A percentile compares a stretch with the other conserved stretches of the same genome.
Evolutionary conservation across 2,113 vertebrate species (phyloP).

Genomic region (Pholis gunnellus): DNA sequence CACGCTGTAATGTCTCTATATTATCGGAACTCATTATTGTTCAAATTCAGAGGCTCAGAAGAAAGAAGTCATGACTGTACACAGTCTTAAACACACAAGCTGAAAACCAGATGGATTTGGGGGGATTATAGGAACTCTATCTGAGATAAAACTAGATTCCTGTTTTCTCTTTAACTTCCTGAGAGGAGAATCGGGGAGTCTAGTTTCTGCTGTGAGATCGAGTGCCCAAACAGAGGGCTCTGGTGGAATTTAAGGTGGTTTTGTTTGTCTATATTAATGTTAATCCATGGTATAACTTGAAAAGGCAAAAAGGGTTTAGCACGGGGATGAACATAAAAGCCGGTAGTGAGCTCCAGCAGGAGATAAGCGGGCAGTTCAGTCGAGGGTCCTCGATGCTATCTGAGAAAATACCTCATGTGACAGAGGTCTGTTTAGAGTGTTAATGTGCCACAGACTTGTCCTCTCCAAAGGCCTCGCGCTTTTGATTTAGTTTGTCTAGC

Average conservation of each 20-base stretch:
- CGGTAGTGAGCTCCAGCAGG: slow-evolving; percentile 14
- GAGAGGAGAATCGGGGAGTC: slow-evolving; percentile 33
- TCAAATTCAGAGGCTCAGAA: slow-evolving; percentile 6
- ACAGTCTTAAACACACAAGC: slow-evolving; percentile 36
- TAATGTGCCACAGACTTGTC: slow-evolving; percentile 43
- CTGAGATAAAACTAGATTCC: slow-evolving; percentile 67
- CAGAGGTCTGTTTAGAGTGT: slow-evolving; percentile 50
- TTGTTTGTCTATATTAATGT: slow-evolving; percentile 69
- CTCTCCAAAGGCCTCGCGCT: slow-evolving; percentile 38
- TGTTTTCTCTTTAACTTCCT: slow-evolving; percentile 55
- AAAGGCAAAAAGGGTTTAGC: slow-evolving; percentile 60
- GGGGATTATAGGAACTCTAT: slow-evolving; percentile 66
- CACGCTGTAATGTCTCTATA: slow-evolving; percentile 1
- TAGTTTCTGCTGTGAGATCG: slow-evolving; percentile 44
- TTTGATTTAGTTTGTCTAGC: slow-evolving; percentile 65
- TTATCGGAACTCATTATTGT: slow-evolving; percentile 18
- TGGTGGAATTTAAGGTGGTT: slow-evolving; percentile 57
- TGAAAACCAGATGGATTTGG: slow-evolving; percentile 58
- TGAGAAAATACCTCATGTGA: slow-evolving; percentile 16
- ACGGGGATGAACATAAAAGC: slow-evolving; percentile 55
- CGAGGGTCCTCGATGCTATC: slow-evolving; percentile 30
- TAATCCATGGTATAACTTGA: slow-evolving; percentile 69
- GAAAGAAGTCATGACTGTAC: slow-evolving; percentile 47
- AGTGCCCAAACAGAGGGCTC: slow-evolving; percentile 26
- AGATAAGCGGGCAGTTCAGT: slow-evolving; percentile 39